Percentiles rank a stretch among this genome's conserved stretches.
These are phyloP conservation scores for Anser cygnoides DNA, from an alignment of 2,113 vertebrate genomes.

Conservation along the genomic window DNA sequence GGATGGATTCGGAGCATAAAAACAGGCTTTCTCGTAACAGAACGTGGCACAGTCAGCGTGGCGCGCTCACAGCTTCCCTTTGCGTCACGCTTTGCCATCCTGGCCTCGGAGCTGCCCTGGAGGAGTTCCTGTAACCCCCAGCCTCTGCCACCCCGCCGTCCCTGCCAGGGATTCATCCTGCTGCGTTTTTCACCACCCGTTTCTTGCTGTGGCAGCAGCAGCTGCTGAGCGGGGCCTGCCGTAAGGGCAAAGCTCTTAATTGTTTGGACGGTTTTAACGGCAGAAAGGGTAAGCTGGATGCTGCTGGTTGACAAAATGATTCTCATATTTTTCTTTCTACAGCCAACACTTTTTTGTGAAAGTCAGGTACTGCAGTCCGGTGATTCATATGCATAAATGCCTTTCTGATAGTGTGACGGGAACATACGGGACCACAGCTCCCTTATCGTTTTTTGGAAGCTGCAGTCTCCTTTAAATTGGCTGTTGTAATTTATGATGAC, in stretches of 20 bases:
- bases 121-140: background rate
- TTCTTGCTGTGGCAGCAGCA: background rate
- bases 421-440: background rate
- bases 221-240: background rate
- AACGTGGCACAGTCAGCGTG: background rate
- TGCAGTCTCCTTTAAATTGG: background rate
- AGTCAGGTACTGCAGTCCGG: background rate
- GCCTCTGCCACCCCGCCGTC: accelerated
- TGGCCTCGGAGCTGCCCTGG: background rate
- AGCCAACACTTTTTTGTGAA: background rate
- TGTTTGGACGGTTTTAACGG: background rate
- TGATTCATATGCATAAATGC: accelerated
- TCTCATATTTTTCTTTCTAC: background rate
- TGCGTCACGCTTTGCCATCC: background rate
- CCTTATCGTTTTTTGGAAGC: background rate
- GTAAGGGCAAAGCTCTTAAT: background rate
- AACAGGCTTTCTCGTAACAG: background rate
- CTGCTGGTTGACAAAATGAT: background rate
- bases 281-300: background rate
- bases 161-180: background rate
- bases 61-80: accelerated
- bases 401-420: background rate
- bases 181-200: background rate
- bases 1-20: background rate
- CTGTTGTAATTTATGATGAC: background rate